Base-by-base conservation (phyloP, 2,797 vertebrate genomes). In the Premnoplex brunnescens region DNA sequence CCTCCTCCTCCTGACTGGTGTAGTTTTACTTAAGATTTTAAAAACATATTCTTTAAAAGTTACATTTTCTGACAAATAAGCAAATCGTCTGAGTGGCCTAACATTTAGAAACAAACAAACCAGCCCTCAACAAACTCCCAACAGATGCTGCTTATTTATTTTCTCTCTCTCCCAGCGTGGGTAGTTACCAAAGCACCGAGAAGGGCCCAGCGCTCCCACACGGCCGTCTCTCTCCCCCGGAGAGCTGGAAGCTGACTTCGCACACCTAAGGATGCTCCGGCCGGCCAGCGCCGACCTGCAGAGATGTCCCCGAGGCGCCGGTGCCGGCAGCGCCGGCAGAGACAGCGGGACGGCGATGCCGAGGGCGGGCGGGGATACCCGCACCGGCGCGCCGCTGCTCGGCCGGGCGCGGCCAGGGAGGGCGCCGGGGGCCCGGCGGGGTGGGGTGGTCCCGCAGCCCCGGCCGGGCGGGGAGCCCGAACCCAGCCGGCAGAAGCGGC, bases 191-290 rank as follows among this genome's bases (percentile, higher is more conserved):
- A 8, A 44, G 59, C 48, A 2, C 36, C 0, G 67, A 3, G 69
- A 4, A 26, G n/a, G 3, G 63, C 55, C 48, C 69, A 8, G 58
- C 37, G 15, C 41, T 23, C n/a, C 54, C 68, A 3, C 52, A 8
- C 18, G 12, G 14, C 91, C 8, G 1, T 49, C 59, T 2, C 49
- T 27, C 16, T 24, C 16, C 20, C 30, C 5, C 39, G 2, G 22
- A 9, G 64, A 26, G 5, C 46, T 8, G 16, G 2, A 30, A 18
- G 22, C 3, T 10, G 32, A 4, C 34, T 12, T 2, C 8, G 17
- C 68, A 9, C 78, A 11, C 71, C 74, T 15, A 11, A 48, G 81
- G 80, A 90, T 90, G 88, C 74, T 60, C 34, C 27, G 26, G 46
- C 12, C 2, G 39, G 30, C 80, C 54, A 54, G 67, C 1, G 54